phyloP scores from a whole-genome alignment of 2,888 invertebrate species.

The Drosophila lutescens region DNA sequence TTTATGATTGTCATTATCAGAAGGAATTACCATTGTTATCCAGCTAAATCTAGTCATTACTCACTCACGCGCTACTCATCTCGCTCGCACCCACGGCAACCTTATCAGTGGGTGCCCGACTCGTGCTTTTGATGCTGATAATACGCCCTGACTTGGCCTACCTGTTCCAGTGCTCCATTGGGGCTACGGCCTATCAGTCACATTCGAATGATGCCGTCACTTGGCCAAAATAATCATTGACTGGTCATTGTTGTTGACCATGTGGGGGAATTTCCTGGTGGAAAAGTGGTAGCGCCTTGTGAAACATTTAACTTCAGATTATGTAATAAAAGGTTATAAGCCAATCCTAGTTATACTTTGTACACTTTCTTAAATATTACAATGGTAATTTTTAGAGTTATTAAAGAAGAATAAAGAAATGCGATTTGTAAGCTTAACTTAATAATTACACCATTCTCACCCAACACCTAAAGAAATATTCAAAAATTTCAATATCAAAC shows the following conservation, averaged over 20 bases:
- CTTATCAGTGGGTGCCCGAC: conserved; percentile 26
- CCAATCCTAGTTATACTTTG: too few relatives aligned
- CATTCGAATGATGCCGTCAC: conserved; percentile 48
- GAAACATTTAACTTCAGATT: not conserved
- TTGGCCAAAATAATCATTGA: conserved; percentile 52
- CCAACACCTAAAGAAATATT: not conserved
- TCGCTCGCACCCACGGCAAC: not conserved
- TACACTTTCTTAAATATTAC: too few relatives aligned
- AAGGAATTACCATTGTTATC: conserved; percentile 74
- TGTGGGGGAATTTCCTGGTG: conserved; percentile 5
- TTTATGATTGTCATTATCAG: conserved; percentile 69
- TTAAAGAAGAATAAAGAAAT: not conserved
- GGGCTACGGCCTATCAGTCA: conserved; percentile 31
- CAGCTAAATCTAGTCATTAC: conserved; percentile 69
- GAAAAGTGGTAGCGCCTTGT: not conserved
- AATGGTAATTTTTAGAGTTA: too few relatives aligned
- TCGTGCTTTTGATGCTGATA: conserved; percentile 50
- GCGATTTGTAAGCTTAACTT: conserved; percentile 4
- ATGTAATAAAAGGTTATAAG: not conserved
- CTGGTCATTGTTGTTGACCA: conserved; percentile 38
- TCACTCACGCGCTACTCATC: conserved; percentile 42
- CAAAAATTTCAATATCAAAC: conserved; percentile 7
- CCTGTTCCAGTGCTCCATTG: conserved; percentile 16
- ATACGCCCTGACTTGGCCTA: conserved; percentile 22
- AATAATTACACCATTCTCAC: conserved; percentile 13